Evolutionary conservation across 2,888 invertebrate species (phyloP).

Genomic region (Drosophila subquinaria): DNA sequence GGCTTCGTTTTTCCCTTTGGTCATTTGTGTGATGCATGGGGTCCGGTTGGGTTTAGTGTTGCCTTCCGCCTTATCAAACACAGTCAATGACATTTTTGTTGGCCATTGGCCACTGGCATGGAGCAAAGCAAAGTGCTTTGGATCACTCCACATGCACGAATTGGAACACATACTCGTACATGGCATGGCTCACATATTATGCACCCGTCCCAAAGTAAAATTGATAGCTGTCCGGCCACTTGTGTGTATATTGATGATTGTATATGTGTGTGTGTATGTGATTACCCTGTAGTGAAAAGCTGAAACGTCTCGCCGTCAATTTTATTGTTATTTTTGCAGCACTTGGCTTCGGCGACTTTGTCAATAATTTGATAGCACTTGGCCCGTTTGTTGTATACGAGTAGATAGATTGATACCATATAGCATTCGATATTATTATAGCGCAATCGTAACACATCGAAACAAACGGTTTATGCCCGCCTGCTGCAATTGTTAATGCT

Average conservation of each 20-base stretch:
- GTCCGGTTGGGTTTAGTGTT: slow-evolving; percentile 41
- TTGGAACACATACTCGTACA: neutral
- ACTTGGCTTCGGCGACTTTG: slow-evolving; percentile 53
- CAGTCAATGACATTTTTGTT: slow-evolving; percentile 72
- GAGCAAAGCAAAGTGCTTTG: slow-evolving; percentile 21
- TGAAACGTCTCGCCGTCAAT: slow-evolving; percentile 36
- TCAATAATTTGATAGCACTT: slow-evolving; percentile 53
- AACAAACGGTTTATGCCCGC: slow-evolving; percentile 11
- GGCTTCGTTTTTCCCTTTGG: slow-evolving; percentile 15
- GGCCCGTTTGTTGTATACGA: slow-evolving; percentile 20
- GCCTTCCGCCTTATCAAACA: slow-evolving; percentile 53
- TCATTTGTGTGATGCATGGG: slow-evolving; percentile 37
- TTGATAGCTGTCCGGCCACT: slow-evolving; percentile 38
- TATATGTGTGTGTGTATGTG: slow-evolving; percentile 1
- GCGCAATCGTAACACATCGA: slow-evolving; percentile 12
- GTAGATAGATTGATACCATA: slow-evolving; percentile 23
- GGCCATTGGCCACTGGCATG: slow-evolving; percentile 46
- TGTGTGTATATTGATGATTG: slow-evolving; percentile 2
- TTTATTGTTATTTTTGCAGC: slow-evolving; percentile 65
- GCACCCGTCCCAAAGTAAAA: slow-evolving; percentile 35
- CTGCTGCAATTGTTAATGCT: slow-evolving; percentile 29
- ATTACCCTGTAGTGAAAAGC: slow-evolving; percentile 32
- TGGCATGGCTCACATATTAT: slow-evolving; percentile 29
- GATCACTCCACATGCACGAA: slow-evolving; percentile 21
- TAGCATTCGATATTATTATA: slow-evolving; percentile 24